Evolutionary conservation across 2,113 vertebrate genomes (phyloP), one percentile per base, ranked within the genome.

Genomic region (Oophaga pumilio): DNA sequence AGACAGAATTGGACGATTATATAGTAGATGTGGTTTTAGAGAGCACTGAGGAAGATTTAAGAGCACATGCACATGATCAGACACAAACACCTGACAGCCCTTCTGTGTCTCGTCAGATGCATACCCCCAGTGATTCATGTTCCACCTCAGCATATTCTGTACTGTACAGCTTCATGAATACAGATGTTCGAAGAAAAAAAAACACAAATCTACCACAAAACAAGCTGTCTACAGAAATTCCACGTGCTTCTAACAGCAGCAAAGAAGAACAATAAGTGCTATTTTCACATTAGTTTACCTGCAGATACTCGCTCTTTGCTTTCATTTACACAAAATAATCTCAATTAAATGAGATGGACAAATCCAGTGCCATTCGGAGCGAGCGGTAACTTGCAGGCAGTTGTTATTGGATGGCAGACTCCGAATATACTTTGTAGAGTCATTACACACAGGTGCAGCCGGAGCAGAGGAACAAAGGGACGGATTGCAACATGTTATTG

Each of bases 371-470:
- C 28, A 76, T 17, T 49, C 24, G 52, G 24, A 62, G 49, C 73
- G 62, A 56, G 69, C 56, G 10, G 52, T 0, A 80, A 80, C 56
- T 59, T 60, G 56, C 17, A 80, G 20, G 13, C 69, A n/a, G 50
- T 64, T 59, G 84, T 49, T 85, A 18, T 69, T 43, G 4, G n/a
- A 69, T 0, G 22, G 8, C 69, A n/a, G 13, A 17, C 13, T 68
- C 28, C 17, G 5, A 57, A 49, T 17, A 76, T 62, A 53, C 26
- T 64, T 86, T 17, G 28, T 66, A 53, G 74, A 64, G 49, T 57
- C 56, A 80, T 80, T 8, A 71, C 52, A 71, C 59, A 50, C 76
- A 86, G 85, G 85, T 86, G 85, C 76, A 49, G 62, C 62, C 80
- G 50, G 53, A 57, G 71, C 76, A 69, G 64, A 69, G 64, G 66